Conservation (phyloP, 1,140 invertebrate species). For the Theocolax elegans region DNA sequence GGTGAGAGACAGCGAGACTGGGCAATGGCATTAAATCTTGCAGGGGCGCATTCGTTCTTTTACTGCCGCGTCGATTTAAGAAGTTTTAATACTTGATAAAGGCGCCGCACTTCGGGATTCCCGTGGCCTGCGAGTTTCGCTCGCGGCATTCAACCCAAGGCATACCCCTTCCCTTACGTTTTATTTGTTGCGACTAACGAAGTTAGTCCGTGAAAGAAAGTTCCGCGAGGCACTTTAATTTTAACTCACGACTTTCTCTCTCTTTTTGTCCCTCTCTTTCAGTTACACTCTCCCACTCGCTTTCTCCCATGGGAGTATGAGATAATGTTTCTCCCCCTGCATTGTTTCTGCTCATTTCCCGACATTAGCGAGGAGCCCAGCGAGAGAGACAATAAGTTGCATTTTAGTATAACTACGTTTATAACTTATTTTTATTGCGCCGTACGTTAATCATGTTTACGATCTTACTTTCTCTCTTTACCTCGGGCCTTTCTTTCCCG, state of each 20-base stretch:
- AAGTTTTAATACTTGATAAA: conserved; percentile 62
- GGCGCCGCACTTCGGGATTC: conserved; percentile 36
- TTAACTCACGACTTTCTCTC: conserved; percentile 10
- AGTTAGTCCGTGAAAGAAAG: conserved; percentile 31
- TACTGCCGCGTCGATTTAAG: conserved; percentile 53
- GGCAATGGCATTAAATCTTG: conserved; percentile 51
- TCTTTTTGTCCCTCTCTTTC: not conserved
- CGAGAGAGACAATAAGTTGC: not conserved
- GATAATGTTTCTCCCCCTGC: conserved; percentile 34
- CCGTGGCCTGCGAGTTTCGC: conserved; percentile 22
- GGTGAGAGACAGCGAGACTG: not conserved
- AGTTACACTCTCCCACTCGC: too few relatives aligned
- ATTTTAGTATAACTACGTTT: conserved; percentile 28
- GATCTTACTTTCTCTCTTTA: conserved; percentile 1
- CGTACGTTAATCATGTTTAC: conserved; percentile 17
- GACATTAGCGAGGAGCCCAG: conserved; percentile 13
- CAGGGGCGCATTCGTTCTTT: conserved; percentile 52
- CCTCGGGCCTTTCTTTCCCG: not conserved
- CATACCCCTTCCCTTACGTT: conserved; percentile 3
- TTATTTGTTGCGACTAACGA: conserved; percentile 38
- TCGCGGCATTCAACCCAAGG: conserved; percentile 11
- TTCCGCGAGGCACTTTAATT: conserved; percentile 31
- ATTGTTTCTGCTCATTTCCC: conserved; percentile 32
- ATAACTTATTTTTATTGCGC: conserved; percentile 31
- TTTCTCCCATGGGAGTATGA: too few relatives aligned